Percentiles rank a stretch among this genome's conserved stretches.
Conservation (phyloP, 2,888 invertebrate genomes). For the Diaprepes abbreviatus region DNA sequence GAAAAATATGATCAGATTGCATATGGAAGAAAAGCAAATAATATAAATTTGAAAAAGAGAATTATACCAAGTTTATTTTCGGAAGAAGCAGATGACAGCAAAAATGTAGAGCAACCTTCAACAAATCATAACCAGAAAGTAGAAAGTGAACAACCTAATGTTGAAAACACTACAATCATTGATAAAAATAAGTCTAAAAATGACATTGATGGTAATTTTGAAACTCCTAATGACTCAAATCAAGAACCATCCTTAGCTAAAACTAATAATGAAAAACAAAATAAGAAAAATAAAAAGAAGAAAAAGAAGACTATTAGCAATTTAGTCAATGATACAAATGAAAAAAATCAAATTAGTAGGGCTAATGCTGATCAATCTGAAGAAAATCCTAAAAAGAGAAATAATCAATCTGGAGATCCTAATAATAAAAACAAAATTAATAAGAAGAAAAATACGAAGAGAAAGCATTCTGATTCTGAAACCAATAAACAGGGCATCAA, state of each 20-base stretch:
- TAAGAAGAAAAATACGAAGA: conserved; percentile 52
- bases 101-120: conserved; percentile 34
- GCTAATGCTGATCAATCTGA: conserved; percentile 13
- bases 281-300: conserved; percentile 49
- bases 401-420: conserved; percentile 34
- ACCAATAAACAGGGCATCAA: conserved; percentile 45
- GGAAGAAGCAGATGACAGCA: conserved; percentile 59
- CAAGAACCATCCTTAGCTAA: background rate
- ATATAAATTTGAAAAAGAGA: conserved; percentile 82
- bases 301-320: conserved; percentile 31
- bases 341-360: conserved; percentile 3
- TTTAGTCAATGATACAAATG: conserved; percentile 37
- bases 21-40: conserved; percentile 81
- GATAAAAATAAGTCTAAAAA: background rate
- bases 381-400: conserved; percentile 53
- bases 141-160: conserved; percentile 13
- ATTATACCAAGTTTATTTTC: conserved; percentile 83
- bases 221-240: background rate
- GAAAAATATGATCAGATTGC: conserved; percentile 85
- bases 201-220: background rate
- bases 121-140: conserved; percentile 15
- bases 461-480: conserved; percentile 48
- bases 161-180: conserved; percentile 1
- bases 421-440: conserved; percentile 5
- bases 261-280: conserved; percentile 26